These are phyloP conservation scores for Eristalis intricaria DNA, from an alignment of 2,888 invertebrate species.

Conservation along the genomic window DNA sequence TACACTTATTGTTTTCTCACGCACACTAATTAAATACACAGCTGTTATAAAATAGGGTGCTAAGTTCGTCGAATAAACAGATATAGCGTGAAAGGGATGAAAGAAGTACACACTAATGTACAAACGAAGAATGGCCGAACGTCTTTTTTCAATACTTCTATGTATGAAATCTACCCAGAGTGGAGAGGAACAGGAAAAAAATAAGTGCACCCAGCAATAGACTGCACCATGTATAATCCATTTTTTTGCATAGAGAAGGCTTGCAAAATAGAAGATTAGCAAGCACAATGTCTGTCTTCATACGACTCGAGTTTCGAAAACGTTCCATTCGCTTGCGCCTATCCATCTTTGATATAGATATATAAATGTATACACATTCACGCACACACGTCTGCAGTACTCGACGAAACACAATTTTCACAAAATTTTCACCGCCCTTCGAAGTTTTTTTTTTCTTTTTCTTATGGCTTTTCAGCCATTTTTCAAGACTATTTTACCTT, in stretches of 20 bases:
- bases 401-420: conserved; percentile 59
- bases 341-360: conserved; percentile 49
- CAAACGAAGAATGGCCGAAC: conserved; percentile 42
- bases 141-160: conserved; percentile 1
- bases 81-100: conserved; percentile 59
- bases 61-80: conserved; percentile 49
- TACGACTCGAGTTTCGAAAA: conserved; percentile 40
- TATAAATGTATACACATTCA: conserved; percentile 36
- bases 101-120: conserved; percentile 15
- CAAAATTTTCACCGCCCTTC: conserved; percentile 69
- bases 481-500: conserved; percentile 65
- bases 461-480: conserved; percentile 67
- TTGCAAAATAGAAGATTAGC: conserved; percentile 32
- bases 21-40: conserved; percentile 68
- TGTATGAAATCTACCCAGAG: not conserved
- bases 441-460: conserved; percentile 48
- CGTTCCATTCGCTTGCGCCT: conserved; percentile 65
- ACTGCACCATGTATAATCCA: not conserved
- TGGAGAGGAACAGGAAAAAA: conserved; percentile 11
- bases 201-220: conserved; percentile 38
- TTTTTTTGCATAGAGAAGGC: conserved; percentile 26
- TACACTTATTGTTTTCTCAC: conserved; percentile 35
- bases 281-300: conserved; percentile 41
- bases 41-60: conserved; percentile 68
- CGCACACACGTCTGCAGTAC: conserved; percentile 22